A percentile compares a stretch with the other conserved stretches of the same genome.
phyloP scores from a whole-genome alignment of 2,113 vertebrate genomes.

The Aix galericulata region DNA sequence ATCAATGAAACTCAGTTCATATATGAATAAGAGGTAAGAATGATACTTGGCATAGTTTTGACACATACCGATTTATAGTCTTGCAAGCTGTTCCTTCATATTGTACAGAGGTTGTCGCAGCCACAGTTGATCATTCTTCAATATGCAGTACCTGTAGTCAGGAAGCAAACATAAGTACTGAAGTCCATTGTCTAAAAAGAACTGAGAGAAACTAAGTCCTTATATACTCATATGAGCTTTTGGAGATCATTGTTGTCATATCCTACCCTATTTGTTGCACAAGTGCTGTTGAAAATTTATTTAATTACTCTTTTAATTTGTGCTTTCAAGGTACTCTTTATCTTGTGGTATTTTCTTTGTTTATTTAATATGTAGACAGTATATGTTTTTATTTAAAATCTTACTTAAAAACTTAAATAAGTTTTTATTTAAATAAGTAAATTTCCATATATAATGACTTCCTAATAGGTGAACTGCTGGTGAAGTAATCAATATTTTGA shows the following conservation, averaged over 20 bases:
- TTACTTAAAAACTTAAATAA: too few species aligned
- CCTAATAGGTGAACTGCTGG: not conserved
- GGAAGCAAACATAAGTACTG: not conserved
- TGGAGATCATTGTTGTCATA: not conserved
- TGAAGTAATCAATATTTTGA: not conserved
- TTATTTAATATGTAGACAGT: not conserved
- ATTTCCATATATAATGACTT: not conserved
- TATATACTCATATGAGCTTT: not conserved
- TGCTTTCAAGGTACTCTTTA: not conserved
- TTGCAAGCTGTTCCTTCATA: not conserved
- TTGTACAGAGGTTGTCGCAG: not conserved
- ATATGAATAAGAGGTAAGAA: not conserved
- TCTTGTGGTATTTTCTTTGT: not conserved
- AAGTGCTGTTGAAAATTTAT: not conserved
- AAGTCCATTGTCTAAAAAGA: not conserved
- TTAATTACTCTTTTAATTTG: not conserved
- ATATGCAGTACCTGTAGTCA: not conserved
- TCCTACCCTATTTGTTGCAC: not conserved
- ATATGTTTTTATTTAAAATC: too few species aligned
- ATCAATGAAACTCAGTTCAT: not conserved
- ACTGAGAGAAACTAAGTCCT: not conserved
- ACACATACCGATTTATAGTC: not conserved
- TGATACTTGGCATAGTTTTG: not conserved
- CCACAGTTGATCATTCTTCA: not conserved
- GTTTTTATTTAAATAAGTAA: too few species aligned